Base-by-base conservation (phyloP, 2,113 vertebrate species). In the Lichenostomus cassidix region DNA sequence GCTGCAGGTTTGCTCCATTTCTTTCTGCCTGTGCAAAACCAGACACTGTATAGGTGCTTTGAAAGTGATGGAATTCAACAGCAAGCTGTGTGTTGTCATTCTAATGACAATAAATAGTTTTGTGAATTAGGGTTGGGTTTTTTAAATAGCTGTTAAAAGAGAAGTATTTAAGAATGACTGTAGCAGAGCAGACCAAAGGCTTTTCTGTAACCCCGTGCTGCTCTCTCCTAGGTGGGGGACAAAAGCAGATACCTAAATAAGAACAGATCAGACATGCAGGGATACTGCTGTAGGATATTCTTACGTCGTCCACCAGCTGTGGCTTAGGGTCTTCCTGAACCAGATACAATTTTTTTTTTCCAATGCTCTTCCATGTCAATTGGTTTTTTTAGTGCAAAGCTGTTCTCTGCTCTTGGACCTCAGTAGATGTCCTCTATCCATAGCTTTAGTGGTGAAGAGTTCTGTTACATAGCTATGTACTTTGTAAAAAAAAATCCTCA, bases 401-500 rank as follows among this genome's bases (percentile, higher is more conserved):
- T 42, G 2, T 77, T 33, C 7, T 82, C 23, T 80, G 29, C 29
- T 1, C 4, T 18, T 71, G 33, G 44, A 33, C 18, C 15, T 63
- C 1, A 2, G 15, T 78, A 39, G 50, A 47, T 1, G 0, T 47
- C 11, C 18, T 4, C 4, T 39, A 37, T 39, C 28, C 11, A 1
- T 55, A 58, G 23, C 41, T 37, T 56, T 35, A 65, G 15, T 21
- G 12, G 8, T 19, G n/a, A 5, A 60, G 9, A 20, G 24, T 69
- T 93, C 37, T 70, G 14, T 69, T 67, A 5, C 2, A 1, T 15
- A 41, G 18, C 15, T 53, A 0, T 59, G 19, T 7, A 5, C 10
- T 70, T 62, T 11, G 5, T 46, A 50, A 24, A 58, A 52, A 79
- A 79, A 81, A 77, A 12, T 17, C 9, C 24, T 55, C n/a, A 29